These are phyloP conservation scores for Monarcha castaneiventris DNA, from an alignment of 2,113 vertebrate genomes.

Conservation along the genomic window DNA sequence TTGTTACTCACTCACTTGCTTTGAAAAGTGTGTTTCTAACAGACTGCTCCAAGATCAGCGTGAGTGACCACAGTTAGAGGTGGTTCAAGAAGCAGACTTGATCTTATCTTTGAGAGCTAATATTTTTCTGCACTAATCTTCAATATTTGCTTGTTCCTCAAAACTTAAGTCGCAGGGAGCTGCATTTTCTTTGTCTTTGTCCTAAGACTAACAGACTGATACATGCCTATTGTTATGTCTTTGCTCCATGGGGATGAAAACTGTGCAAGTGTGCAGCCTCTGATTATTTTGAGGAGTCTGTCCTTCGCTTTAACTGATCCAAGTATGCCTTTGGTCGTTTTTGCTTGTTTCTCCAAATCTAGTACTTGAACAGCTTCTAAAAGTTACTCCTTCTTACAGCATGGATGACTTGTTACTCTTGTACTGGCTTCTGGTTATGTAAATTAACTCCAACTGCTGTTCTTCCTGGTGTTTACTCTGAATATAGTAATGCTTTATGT, in stretches of 20 bases:
- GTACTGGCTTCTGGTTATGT: not conserved
- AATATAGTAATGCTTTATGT: not conserved
- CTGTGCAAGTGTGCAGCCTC: fast-evolving
- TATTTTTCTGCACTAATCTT: not conserved
- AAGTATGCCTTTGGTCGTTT: not conserved
- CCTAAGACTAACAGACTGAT: not conserved
- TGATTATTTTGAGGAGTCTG: not conserved
- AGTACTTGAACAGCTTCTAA: not conserved
- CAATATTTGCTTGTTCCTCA: not conserved
- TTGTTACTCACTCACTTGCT: not conserved
- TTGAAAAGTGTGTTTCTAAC: not conserved
- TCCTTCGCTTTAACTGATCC: not conserved
- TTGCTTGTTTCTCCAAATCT: not conserved
- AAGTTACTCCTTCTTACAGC: not conserved
- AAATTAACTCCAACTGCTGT: not conserved
- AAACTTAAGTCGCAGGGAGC: fast-evolving
- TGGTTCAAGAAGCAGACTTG: not conserved
- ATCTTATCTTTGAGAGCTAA: not conserved
- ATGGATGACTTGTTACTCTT: not conserved
- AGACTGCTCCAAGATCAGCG: not conserved
- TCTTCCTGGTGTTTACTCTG: not conserved
- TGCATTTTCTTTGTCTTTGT: not conserved
- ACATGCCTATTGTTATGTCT: not conserved
- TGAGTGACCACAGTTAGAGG: not conserved
- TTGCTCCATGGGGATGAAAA: not conserved